phyloP scores from a whole-genome alignment of 2,113 vertebrate genomes.

The Dryoscopus gambensis region DNA sequence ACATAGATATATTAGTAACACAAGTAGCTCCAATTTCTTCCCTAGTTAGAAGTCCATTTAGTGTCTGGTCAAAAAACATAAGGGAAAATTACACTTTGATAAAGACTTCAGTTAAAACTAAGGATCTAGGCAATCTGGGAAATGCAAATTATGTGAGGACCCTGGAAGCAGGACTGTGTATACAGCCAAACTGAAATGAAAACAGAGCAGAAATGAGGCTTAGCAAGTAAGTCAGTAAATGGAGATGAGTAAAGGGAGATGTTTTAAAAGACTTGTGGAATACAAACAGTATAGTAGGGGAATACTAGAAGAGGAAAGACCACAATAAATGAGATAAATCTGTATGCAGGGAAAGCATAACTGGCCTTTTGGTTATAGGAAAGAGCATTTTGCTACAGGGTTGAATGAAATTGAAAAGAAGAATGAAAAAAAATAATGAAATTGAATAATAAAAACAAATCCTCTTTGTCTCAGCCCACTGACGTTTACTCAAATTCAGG shows the following conservation, averaged over 20 bases:
- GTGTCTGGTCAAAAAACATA: background rate
- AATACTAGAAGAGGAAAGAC: background rate
- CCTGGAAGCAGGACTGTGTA: background rate
- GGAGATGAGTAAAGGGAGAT: background rate
- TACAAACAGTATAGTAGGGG: background rate
- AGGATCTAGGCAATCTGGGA: background rate
- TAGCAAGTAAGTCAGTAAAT: background rate
- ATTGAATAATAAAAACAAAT: background rate
- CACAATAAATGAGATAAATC: background rate
- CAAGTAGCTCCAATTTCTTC: background rate
- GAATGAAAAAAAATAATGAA: too few relatives aligned
- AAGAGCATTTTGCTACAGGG: background rate
- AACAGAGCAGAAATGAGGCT: background rate
- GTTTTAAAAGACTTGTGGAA: background rate
- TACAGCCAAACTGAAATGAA: background rate
- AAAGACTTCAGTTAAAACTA: background rate
- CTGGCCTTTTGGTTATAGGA: background rate
- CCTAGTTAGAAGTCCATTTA: background rate
- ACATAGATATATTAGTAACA: background rate
- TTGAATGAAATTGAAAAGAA: background rate
- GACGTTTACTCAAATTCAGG: accelerated
- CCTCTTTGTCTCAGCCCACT: background rate
- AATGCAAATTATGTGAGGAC: background rate
- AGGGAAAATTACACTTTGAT: background rate
- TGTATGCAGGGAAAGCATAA: background rate